phyloP scores from a whole-genome alignment of 1,140 invertebrate species.

The Riptortus pedestris region DNA sequence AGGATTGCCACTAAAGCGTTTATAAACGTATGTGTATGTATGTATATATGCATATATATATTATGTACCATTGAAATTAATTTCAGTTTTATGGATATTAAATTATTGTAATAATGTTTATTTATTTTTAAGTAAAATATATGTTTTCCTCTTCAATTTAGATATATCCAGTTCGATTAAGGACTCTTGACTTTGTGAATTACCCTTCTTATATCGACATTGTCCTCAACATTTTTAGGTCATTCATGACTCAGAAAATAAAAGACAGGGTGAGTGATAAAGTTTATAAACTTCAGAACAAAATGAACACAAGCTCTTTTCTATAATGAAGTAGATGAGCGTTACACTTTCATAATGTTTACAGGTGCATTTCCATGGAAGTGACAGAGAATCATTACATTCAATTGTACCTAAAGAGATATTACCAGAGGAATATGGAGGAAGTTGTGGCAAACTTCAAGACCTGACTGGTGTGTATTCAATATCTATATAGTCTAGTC shows the following conservation, averaged over 20 bases:
- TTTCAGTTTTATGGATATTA: too few relatives aligned
- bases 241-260: constrained; percentile 60
- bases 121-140: too few relatives aligned
- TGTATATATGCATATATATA: too few relatives aligned
- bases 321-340: too few relatives aligned
- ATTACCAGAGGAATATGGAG: constrained; percentile 50
- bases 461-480: constrained; percentile 43
- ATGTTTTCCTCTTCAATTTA: neutral
- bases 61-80: too few relatives aligned
- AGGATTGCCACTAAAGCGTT: too few relatives aligned
- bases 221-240: constrained; percentile 54
- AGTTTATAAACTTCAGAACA: too few relatives aligned
- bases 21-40: too few relatives aligned
- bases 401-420: constrained; percentile 40
- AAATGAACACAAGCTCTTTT: too few relatives aligned
- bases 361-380: constrained; percentile 40
- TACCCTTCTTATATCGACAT: constrained; percentile 54
- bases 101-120: too few relatives aligned
- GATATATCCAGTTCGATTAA: constrained; percentile 53
- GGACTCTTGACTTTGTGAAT: constrained; percentile 59
- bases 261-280: constrained; percentile 42
- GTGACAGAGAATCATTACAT: constrained; percentile 35
- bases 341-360: too few relatives aligned
- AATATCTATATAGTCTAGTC: too few relatives aligned
- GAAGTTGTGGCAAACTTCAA: constrained; percentile 41